Percentiles rank a stretch among this genome's conserved stretches.
These are phyloP conservation scores for Cotesia typhae DNA, from an alignment of 1,140 invertebrate species.

Conservation along the genomic window DNA sequence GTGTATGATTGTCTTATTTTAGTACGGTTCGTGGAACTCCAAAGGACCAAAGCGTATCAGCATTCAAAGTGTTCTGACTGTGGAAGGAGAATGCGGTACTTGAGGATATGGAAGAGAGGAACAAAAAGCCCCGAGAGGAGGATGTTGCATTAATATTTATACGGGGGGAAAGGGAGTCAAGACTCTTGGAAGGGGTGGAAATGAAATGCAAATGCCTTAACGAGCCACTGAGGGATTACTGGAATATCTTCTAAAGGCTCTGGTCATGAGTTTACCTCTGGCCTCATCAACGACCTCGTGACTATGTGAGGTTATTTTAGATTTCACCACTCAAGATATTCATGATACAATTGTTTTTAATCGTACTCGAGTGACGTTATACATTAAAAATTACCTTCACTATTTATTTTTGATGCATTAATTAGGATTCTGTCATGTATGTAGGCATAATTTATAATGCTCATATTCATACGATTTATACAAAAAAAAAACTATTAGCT, in stretches of 20 bases:
- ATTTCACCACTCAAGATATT: constrained; percentile 21
- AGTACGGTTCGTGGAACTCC: constrained; percentile 31
- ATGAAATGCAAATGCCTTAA: constrained; percentile 68
- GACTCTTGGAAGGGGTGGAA: constrained; percentile 43
- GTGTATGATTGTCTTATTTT: constrained; percentile 15
- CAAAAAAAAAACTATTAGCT: too few species aligned
- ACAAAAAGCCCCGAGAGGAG: constrained; percentile 64
- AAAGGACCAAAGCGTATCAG: constrained; percentile 33
- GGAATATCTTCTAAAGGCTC: constrained; percentile 47
- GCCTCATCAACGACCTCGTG: constrained; percentile 58
- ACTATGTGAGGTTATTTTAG: constrained; percentile 37
- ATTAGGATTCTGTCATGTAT: too few species aligned
- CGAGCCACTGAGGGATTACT: constrained; percentile 65
- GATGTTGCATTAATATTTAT: constrained; percentile 69
- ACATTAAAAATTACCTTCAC: too few species aligned
- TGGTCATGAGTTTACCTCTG: constrained; percentile 58
- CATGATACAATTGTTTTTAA: constrained; percentile 6
- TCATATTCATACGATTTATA: too few species aligned
- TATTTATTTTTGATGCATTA: too few species aligned
- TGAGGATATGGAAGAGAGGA: constrained; percentile 55
- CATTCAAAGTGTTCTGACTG: constrained; percentile 63
- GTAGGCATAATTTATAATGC: too few species aligned
- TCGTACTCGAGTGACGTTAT: too few species aligned
- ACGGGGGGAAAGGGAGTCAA: constrained; percentile 54
- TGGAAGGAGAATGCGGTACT: constrained; percentile 50